A percentile compares a stretch with the other conserved stretches of the same genome.
These are phyloP conservation scores for Drosophila tristis DNA, from an alignment of 1,140 invertebrate genomes.

Conservation along the genomic window DNA sequence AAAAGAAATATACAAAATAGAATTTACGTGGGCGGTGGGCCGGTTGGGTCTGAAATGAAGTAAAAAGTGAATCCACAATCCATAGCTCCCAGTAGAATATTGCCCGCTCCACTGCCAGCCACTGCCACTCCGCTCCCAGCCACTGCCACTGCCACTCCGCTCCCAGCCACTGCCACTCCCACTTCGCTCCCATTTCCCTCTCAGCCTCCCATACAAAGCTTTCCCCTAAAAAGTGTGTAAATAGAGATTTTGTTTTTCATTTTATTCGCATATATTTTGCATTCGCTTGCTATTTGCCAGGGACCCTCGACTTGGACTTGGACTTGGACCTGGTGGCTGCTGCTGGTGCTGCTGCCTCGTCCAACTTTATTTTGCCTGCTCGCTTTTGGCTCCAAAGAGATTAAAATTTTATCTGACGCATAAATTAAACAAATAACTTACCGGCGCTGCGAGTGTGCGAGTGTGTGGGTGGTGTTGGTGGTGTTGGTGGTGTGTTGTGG, in stretches of 20 bases:
- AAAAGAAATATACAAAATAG: constrained; percentile 35
- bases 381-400: constrained; percentile 72
- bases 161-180: background rate
- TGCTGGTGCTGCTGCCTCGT: constrained; percentile 7
- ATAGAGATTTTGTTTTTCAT: constrained; percentile 79
- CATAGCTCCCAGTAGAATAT: constrained; percentile 66
- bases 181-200: too few species aligned
- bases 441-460: constrained; percentile 38
- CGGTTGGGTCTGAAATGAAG: constrained; percentile 14
- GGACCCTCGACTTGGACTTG: background rate
- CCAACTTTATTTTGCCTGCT: constrained; percentile 71
- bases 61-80: constrained; percentile 52
- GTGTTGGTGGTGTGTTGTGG: background rate
- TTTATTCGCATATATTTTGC: constrained; percentile 41
- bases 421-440: constrained; percentile 83
- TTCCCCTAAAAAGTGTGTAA: constrained; percentile 73
- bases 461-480: constrained; percentile 14
- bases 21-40: constrained; percentile 20
- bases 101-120: too few species aligned
- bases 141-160: too few species aligned
- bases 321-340: too few species aligned
- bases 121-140: constrained; percentile 1
- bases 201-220: constrained; percentile 59
- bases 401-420: constrained; percentile 83
- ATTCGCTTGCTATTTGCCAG: constrained; percentile 33